Conservation (phyloP, 1,140 invertebrate genomes). For the Chlorops oryzae region DNA sequence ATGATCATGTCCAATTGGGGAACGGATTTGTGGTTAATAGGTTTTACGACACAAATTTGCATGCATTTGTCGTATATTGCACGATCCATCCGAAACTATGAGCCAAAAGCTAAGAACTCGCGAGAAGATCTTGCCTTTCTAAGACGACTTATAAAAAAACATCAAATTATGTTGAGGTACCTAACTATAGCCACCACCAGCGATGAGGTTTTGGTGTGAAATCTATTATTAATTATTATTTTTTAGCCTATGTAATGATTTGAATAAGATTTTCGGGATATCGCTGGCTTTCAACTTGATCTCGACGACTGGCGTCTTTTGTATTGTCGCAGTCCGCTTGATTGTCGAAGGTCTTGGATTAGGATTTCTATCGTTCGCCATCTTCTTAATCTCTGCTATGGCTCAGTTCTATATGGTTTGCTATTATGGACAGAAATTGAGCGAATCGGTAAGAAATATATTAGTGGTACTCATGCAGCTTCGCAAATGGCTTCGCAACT, state of each 20-base stretch:
- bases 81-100: constrained; percentile 3
- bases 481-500: too few species aligned
- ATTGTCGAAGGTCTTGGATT: constrained; percentile 19
- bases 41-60: constrained; percentile 18
- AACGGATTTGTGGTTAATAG: constrained; percentile 28
- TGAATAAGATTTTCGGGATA: constrained; percentile 22
- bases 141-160: constrained; percentile 10
- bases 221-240: background rate
- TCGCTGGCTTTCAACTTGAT: constrained; percentile 25
- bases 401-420: constrained; percentile 28
- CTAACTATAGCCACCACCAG: background rate
- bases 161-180: constrained; percentile 20
- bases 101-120: constrained; percentile 3
- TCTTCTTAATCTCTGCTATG: constrained; percentile 18
- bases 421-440: constrained; percentile 22
- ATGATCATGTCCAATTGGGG: constrained; percentile 20
- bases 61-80: constrained; percentile 25
- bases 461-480: too few species aligned
- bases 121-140: constrained; percentile 16
- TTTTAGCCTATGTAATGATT: constrained; percentile 20
- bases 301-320: constrained; percentile 20
- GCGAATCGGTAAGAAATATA: constrained; percentile 14
- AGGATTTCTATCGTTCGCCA: constrained; percentile 21
- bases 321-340: constrained; percentile 17
- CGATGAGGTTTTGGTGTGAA: background rate